These are phyloP conservation scores for Heliconius himera DNA, from an alignment of 1,140 invertebrate genomes.

Conservation along the genomic window DNA sequence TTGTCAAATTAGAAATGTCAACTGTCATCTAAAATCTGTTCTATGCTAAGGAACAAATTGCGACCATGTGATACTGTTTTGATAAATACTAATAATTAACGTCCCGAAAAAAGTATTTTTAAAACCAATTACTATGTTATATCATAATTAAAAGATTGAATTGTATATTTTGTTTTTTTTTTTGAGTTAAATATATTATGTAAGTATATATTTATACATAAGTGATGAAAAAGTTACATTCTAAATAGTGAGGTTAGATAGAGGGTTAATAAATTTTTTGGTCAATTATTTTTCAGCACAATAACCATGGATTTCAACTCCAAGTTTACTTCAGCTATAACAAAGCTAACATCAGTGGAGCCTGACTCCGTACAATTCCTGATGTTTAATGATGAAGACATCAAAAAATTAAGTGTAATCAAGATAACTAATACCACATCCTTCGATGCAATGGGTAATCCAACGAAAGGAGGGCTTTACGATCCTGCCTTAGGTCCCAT, in stretches of 20 bases:
- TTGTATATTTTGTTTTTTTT: not conserved
- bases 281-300: conserved; percentile 9
- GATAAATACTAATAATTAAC: not conserved
- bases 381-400: conserved; percentile 90
- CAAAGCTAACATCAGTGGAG: conserved; percentile 68
- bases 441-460: conserved; percentile 93
- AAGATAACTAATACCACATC: conserved; percentile 91
- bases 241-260: not conserved
- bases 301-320: conserved; percentile 59
- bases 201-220: not conserved
- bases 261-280: not conserved
- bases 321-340: conserved; percentile 50
- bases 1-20: conserved; percentile 15
- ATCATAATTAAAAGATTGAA: not conserved
- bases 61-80: conserved; percentile 19
- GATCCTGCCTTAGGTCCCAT: conserved; percentile 89
- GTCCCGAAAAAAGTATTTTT: not conserved
- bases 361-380: conserved; percentile 84
- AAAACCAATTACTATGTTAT: not conserved
- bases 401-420: conserved; percentile 92
- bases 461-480: conserved; percentile 92
- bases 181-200: not conserved
- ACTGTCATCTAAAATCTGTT: not conserved
- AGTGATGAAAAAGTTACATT: not conserved
- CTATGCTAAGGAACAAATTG: not conserved